phyloP scores from a whole-genome alignment of 1,140 invertebrate species.

The Trialeurodes vaporariorum region DNA sequence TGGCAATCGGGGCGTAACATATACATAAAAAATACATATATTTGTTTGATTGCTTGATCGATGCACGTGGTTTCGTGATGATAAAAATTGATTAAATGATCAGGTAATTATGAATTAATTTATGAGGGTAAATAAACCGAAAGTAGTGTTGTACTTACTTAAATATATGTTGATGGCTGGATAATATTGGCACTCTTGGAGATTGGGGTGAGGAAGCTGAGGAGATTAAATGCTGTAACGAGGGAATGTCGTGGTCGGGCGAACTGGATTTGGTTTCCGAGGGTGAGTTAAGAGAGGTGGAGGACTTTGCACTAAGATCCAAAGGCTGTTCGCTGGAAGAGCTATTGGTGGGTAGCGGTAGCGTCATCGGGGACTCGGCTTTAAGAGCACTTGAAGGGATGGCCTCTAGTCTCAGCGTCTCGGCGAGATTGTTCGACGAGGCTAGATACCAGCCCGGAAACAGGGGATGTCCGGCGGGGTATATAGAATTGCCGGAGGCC shows the following conservation, averaged over 20 bases:
- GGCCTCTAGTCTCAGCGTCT: neutral
- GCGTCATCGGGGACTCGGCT: neutral
- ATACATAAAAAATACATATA: no score
- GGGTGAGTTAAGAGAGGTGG: conserved; percentile 8
- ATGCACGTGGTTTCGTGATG: no score
- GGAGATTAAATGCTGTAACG: conserved; percentile 8
- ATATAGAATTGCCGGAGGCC: conserved; percentile 34
- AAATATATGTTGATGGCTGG: conserved; percentile 45
- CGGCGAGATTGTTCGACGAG: conserved; percentile 2
- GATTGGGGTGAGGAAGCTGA: conserved; percentile 14
- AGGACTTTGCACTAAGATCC: conserved; percentile 60
- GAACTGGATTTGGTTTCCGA: conserved; percentile 28
- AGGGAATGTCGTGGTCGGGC: conserved; percentile 13
- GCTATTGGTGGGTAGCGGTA: conserved; percentile 21
- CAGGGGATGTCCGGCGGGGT: conserved; percentile 30
- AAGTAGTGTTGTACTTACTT: conserved; percentile 54
- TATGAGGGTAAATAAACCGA: no score
- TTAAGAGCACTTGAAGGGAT: neutral
- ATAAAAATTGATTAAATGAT: no score
- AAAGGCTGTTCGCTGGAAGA: conserved; percentile 53
- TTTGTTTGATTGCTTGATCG: no score
- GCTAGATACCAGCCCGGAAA: conserved; percentile 29
- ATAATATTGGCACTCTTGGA: conserved; percentile 31
- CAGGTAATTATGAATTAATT: no score
- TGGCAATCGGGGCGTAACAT: no score